These are phyloP conservation scores for Poeciliopsis presidionis DNA, from an alignment of 2,797 vertebrate species.

Conservation along the genomic window DNA sequence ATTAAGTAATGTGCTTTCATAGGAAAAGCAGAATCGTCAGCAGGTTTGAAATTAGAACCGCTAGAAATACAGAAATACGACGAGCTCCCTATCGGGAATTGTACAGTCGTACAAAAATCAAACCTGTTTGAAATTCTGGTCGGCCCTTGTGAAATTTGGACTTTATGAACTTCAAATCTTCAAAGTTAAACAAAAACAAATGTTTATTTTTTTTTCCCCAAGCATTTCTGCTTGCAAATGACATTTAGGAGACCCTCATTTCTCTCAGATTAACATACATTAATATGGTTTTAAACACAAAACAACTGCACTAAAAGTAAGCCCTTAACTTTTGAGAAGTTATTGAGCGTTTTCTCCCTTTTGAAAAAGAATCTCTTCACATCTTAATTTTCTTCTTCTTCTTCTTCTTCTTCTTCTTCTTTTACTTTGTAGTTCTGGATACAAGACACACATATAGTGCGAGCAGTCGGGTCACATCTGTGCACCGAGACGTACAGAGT, in stretches of 20 bases:
- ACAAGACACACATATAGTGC: too few relatives aligned
- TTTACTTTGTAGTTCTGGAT: too few relatives aligned
- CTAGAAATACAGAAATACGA: background rate
- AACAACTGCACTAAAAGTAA: background rate
- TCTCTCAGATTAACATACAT: background rate
- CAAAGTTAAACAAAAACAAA: background rate
- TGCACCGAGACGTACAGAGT: too few relatives aligned
- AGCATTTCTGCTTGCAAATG: background rate
- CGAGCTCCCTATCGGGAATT: background rate
- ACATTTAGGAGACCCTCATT: background rate
- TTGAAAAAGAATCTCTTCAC: too few relatives aligned
- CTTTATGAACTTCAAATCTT: background rate
- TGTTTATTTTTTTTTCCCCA: background rate
- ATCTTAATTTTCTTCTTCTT: too few relatives aligned
- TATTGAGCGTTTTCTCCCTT: too few relatives aligned
- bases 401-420: too few relatives aligned
- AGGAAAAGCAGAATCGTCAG: background rate
- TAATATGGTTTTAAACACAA: background rate
- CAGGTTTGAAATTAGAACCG: background rate
- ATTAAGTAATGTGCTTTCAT: conserved; percentile 41
- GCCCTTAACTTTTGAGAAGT: background rate
- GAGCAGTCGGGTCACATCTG: too few relatives aligned
- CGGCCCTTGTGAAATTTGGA: background rate
- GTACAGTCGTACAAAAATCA: background rate
- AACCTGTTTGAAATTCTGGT: background rate